Base-by-base conservation (phyloP, 64 coral and sea anemone genomes). In the Montipora foliosa region DNA sequence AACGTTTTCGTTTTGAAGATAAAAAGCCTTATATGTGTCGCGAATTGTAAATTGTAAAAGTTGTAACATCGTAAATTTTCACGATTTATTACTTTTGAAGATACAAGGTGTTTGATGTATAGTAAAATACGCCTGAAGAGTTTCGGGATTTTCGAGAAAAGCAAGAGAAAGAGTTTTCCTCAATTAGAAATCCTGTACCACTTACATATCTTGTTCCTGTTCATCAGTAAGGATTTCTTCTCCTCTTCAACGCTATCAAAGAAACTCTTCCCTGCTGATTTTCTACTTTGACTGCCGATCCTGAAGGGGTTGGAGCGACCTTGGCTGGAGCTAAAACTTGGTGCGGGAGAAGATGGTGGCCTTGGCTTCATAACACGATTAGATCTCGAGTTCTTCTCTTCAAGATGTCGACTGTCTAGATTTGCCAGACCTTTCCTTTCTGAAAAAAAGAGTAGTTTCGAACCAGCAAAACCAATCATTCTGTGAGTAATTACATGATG, bases 271-370 rank as follows among this genome's bases (percentile, higher is more conserved):
- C 92, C 89, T 67, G 19, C 74, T 6, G 88, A 17, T 47, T 78
- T 89, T 15, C 94, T 82, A 19, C 82, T 76, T 14, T 81, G 92
- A 77, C 89, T 97, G 3, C 67, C 69, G 16, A 97, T 83, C 61
- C 91, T 97, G 92, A 97, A 97, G 12, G 95, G 95, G 49, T 97
- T 97, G 9, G 92, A 87, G 8, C 95, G 93, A 25, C 92, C 95
- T 52, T 97, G 95, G 47, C 91, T 94, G 60, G 92, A 87, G 67
- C 66, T 80, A 14, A 58, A 66, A 62, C 71, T 90, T 15, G 49
- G 19, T 8, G 25, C 22, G 16, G 70, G 44, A 64, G 87, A 78
- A 74, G 89, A 4, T 37, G 79, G 57, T 29, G 77, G 79, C 14
- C 60, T 71, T 6, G 67, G 58, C 8, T 73, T 91, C 19, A 81